These are phyloP conservation scores for Helicorthomorpha holstii DNA, from an alignment of 1,140 invertebrate genomes.

Conservation along the genomic window DNA sequence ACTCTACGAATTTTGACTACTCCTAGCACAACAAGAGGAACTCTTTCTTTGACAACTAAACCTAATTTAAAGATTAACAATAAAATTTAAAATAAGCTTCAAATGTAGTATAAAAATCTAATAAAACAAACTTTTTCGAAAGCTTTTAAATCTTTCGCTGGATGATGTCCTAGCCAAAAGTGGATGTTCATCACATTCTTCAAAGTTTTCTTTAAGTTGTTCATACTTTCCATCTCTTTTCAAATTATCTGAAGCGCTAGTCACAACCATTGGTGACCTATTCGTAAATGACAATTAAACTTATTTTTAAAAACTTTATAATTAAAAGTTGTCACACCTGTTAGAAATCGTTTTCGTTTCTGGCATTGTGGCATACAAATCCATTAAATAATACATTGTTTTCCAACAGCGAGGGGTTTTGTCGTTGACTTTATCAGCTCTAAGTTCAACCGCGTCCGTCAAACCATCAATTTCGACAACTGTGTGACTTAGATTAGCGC, in stretches of 20 bases:
- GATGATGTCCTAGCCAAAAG: background rate
- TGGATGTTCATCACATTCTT: conserved; percentile 28
- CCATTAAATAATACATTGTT: conserved; percentile 78
- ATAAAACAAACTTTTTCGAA: background rate
- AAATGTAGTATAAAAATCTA: background rate
- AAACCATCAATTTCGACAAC: conserved; percentile 22
- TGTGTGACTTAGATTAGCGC: conserved; percentile 18
- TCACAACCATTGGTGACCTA: conserved; percentile 28
- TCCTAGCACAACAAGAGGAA: conserved; percentile 57
- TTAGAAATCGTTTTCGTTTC: conserved; percentile 76
- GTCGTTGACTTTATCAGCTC: conserved; percentile 14
- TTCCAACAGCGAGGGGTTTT: conserved; percentile 74
- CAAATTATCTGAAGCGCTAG: conserved; percentile 32
- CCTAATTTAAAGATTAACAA: background rate
- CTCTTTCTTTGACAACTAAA: conserved; percentile 23
- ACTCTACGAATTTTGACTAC: conserved; percentile 76
- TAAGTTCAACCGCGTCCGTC: conserved; percentile 5
- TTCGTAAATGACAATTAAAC: background rate
- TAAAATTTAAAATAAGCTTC: too few species aligned
- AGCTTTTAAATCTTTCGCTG: conserved; percentile 5
- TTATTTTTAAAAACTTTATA: background rate
- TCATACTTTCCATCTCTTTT: conserved; percentile 36
- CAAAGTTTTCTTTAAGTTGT: conserved; percentile 18
- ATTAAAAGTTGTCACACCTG: conserved; percentile 10
- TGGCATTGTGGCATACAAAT: conserved; percentile 83